Percentiles rank a stretch among this genome's conserved stretches.
Evolutionary conservation across 2,888 invertebrate species (phyloP).

Genomic region (Penaeus monodon): DNA sequence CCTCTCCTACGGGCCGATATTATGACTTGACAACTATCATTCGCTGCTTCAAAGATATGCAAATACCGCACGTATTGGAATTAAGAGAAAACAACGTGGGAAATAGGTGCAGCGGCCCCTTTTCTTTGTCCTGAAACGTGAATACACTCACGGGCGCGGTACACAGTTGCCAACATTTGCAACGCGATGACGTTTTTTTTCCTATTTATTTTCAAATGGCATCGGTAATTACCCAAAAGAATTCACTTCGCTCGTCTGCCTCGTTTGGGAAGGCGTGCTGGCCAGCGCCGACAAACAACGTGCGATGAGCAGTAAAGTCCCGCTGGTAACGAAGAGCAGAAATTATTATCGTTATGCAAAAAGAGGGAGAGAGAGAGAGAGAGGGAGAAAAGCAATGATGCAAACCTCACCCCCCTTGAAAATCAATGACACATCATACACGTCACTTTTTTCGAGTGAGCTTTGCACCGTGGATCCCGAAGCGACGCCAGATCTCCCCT

Average conservation of each 20-base stretch:
- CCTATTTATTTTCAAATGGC: too few species aligned
- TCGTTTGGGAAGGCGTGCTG: too few species aligned
- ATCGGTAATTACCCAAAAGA: too few species aligned
- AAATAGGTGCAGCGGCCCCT: neutral
- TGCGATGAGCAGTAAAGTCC: too few species aligned
- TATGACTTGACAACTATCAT: conserved; percentile 28
- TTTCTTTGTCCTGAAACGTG: conserved; percentile 41
- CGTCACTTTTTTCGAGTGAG: too few species aligned
- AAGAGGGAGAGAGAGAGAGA: neutral
- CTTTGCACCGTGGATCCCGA: too few species aligned
- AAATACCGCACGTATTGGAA: neutral
- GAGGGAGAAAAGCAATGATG: conserved; percentile 11
- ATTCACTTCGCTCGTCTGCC: too few species aligned
- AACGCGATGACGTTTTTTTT: conserved; percentile 21
- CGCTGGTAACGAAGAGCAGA: neutral
- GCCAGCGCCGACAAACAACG: too few species aligned
- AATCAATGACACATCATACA: too few species aligned
- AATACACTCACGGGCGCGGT: conserved; percentile 39
- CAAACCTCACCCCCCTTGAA: conserved; percentile 1
- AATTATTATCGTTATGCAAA: neutral
- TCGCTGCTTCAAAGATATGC: neutral
- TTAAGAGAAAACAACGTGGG: neutral
- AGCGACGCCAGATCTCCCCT: too few species aligned
- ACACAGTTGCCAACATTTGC: conserved; percentile 24
- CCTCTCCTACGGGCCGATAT: conserved; percentile 6